Base-by-base conservation (phyloP, 2,888 invertebrate species). In the Caenorhabditis macrosperma region DNA sequence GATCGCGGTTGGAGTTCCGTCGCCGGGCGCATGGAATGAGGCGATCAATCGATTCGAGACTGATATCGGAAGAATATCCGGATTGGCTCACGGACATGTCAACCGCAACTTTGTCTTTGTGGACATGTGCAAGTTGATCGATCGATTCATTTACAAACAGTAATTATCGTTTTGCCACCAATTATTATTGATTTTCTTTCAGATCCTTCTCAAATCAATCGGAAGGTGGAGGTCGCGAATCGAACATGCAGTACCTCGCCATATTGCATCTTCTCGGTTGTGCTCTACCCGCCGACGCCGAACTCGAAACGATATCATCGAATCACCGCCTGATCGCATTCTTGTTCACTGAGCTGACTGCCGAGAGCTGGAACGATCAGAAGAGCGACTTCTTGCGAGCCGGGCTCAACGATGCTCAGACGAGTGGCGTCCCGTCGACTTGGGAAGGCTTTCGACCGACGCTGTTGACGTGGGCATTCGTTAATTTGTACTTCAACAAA, bases 141-240 rank as follows among this genome's bases (percentile, higher is more conserved):
- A 82, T 61, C 66, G 82, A 22, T 86, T 85, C 50, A 68, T 86
- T 20, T 68, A 69, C 26, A 78, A 80, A 26, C 38, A 67, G 35
- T 26, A 30, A 33, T 52, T 5, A 24, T 17, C 1, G 4, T 26
- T 10, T 33, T 28, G n/a, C n/a, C 38, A 67, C 30, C 20, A 30
- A 33, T 52, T 5, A 24, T 17, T 5, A 1, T 26, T 10, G 35
- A n/a, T 54, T n/a, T 20, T 26, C 30, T 63, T 97, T 96, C 88
- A 95, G 95, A 91, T 95, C 95, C 80, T 98, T 98, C 93, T 96
- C 97, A 91, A 96, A 96, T 91, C 97, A 98, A 92, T 96, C 96
- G 1, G 97, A 97, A 20, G 92, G 92, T 24, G 99, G 92, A 0
- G 92, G 92, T 0, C 86, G 91, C 33, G 91, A 92, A 87, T 91